A percentile compares a stretch with the other conserved stretches of the same genome.
These are phyloP conservation scores for Cettia cetti DNA, from an alignment of 2,113 vertebrate species.

Conservation along the genomic window DNA sequence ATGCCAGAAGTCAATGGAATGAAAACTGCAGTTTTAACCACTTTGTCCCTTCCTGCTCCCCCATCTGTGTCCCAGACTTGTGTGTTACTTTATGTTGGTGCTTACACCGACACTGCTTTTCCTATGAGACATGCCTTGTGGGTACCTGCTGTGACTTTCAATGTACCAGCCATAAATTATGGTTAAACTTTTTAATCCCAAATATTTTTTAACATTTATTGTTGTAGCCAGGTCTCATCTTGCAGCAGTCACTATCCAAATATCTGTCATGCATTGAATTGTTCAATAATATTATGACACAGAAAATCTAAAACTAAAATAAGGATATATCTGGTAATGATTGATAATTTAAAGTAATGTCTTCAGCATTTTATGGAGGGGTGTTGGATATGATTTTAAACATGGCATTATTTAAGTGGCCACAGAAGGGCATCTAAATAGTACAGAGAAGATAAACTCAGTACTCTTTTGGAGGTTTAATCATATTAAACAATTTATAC, in stretches of 20 bases:
- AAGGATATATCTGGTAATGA: too few relatives aligned
- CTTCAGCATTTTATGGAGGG: neutral
- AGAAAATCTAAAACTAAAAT: neutral
- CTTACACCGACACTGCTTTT: neutral
- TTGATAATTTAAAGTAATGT: neutral
- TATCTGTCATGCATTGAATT: neutral
- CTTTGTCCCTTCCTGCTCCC: neutral
- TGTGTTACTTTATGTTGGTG: fast-evolving
- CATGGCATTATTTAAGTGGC: too few relatives aligned
- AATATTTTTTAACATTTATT: neutral
- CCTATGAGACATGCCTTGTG: neutral
- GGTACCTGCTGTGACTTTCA: neutral
- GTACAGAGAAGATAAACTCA: neutral
- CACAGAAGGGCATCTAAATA: neutral
- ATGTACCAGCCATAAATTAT: neutral
- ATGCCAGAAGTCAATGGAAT: neutral
- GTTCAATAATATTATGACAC: neutral
- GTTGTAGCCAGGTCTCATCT: neutral
- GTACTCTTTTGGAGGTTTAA: neutral
- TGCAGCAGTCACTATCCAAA: neutral
- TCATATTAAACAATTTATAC: neutral
- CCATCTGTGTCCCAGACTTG: fast-evolving
- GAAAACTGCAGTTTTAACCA: neutral
- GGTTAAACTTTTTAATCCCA: neutral
- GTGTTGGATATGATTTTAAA: too few relatives aligned